Evolutionary conservation across 1,140 invertebrate genomes (phyloP), one percentile per base, ranked within the genome.

Genomic region (Heliconius melpomene): DNA sequence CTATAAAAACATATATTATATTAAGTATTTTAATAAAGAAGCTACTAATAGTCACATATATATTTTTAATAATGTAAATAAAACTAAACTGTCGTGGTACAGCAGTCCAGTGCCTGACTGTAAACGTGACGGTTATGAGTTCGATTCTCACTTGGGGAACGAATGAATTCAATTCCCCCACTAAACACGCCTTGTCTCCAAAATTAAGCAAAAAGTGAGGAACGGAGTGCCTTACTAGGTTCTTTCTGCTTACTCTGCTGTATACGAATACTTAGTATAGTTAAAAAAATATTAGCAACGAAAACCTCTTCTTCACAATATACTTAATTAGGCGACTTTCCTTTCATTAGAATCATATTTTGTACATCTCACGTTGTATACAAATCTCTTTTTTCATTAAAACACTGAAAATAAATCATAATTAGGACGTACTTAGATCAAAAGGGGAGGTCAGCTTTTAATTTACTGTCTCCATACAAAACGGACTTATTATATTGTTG

Each of bases 401-500:
- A 66, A 66, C 9, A n/a, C 26, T 66, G 13, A 29, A 29, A 13
- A 66, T n/a, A 1, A 66, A 66, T 66, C 60, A 66, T 66, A 66
- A 66, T 66, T 66, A 66, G 23, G 60, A 66, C 11, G 60, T 66
- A 60, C 23, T 23, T 23, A 66, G 11, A 66, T 66, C 60, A 26
- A 29, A 66, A 29, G n/a, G 60, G 60, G 23, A 66, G 54, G 54
- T 57, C 8, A 57, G 60, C 26, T 66, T 66, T 23, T 66, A 66
- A 66, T 66, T 23, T 66, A 26, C 13, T 66, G 26, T 54, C 7
- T 57, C 29, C 26, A 54, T 70, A 77, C 40, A 46, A 77, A 77
- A 77, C 50, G 60, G 32, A 40, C 57, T 46, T 54, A 50, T 70
- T 77, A 40, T 75, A 50, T 77, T 77, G 75, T 77, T 77, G 50